phyloP scores from a whole-genome alignment of 2,888 invertebrate species.

The Macrosiphum euphorbiae region DNA sequence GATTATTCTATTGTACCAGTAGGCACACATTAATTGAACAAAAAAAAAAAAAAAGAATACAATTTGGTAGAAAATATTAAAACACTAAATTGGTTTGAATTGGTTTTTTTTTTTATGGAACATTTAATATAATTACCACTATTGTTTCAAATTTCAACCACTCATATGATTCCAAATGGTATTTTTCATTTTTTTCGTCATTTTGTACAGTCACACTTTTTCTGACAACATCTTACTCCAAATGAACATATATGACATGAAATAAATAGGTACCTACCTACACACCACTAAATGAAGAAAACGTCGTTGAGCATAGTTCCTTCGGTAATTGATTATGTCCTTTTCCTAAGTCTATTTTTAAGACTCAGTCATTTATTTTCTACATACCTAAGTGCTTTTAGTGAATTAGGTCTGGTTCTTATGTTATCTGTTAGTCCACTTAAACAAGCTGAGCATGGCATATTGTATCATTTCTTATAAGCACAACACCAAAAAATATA shows the following conservation, averaged over 20 bases:
- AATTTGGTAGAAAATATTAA: neutral
- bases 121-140: neutral
- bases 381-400: neutral
- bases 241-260: neutral
- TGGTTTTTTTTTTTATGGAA: neutral
- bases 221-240: neutral
- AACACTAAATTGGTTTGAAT: neutral
- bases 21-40: neutral
- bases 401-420: constrained; percentile 14
- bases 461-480: neutral
- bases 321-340: constrained; percentile 21
- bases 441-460: constrained; percentile 21
- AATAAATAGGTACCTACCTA: neutral
- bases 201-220: neutral
- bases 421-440: neutral
- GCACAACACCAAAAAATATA: neutral
- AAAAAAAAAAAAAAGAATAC: neutral
- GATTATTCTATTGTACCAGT: no score
- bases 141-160: neutral
- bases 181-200: neutral
- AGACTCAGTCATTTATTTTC: constrained; percentile 31
- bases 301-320: constrained; percentile 7
- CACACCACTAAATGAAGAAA: neutral
- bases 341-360: constrained; percentile 40
- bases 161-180: neutral